Conservation (phyloP, 2,113 vertebrate species). For the Paratilapia polleni region DNA sequence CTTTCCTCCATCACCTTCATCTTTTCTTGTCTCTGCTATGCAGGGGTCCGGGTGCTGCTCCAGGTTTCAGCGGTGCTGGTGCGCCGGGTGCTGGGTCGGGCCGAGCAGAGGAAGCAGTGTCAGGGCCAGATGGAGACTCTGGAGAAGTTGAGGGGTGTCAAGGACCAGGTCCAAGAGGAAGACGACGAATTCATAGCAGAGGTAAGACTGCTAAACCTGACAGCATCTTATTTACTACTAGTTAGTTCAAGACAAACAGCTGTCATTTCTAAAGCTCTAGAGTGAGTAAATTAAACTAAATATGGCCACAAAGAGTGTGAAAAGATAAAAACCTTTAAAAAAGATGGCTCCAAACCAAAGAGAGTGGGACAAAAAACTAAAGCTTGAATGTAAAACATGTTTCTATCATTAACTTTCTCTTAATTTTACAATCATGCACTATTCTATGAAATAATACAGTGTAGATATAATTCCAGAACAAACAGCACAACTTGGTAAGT, state of each 20-base stretch:
- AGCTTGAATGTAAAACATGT: neutral
- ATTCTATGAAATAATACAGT: neutral
- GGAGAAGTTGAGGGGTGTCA: slow-evolving; percentile 83
- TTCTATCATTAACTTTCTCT: neutral
- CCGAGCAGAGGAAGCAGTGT: slow-evolving; percentile 82
- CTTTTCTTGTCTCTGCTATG: rapidly evolving
- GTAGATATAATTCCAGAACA: neutral
- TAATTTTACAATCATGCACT: neutral
- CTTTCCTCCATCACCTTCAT: neutral
- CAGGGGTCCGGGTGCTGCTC: slow-evolving; percentile 87
- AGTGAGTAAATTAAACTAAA: neutral
- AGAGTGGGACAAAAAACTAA: neutral
- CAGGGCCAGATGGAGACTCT: slow-evolving; percentile 89
- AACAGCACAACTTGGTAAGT: neutral
- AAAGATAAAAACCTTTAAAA: neutral
- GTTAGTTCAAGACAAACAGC: neutral
- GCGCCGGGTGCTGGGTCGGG: slow-evolving; percentile 83
- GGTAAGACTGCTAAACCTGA: slow-evolving; percentile 62
- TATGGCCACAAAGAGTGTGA: neutral
- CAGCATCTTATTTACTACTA: neutral
- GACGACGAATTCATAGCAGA: slow-evolving; percentile 85
- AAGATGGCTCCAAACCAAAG: neutral
- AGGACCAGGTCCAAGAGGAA: slow-evolving; percentile 78
- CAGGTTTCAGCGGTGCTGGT: slow-evolving; percentile 87
- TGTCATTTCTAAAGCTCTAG: neutral